Conservation (phyloP, 2,888 invertebrate species). For the Nyleta sp. region DNA sequence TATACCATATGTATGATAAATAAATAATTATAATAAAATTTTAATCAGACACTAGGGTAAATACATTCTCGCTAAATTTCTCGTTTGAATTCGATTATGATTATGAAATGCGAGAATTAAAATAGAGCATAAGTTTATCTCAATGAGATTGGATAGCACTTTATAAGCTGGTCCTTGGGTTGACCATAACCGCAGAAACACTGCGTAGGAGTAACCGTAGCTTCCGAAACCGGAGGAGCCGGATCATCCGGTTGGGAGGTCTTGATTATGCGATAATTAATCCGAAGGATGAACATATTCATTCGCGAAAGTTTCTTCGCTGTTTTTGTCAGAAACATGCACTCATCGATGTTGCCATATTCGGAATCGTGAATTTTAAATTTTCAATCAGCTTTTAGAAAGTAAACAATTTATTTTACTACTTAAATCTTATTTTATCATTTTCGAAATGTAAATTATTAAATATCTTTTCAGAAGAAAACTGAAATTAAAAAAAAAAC, state of each 20-base stretch:
- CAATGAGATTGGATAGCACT: neutral
- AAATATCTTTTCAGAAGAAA: too few species aligned
- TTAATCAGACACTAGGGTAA: too few species aligned
- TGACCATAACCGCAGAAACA: conserved; percentile 56
- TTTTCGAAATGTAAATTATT: too few species aligned
- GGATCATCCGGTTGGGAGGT: conserved; percentile 66
- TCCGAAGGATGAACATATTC: conserved; percentile 67
- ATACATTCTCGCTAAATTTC: too few species aligned
- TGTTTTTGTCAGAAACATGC: conserved; percentile 22
- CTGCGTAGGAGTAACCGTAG: conserved; percentile 59
- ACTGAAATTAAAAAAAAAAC: neutral
- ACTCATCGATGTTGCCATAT: conserved; percentile 8
- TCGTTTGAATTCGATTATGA: too few species aligned
- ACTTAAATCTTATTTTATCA: too few species aligned
- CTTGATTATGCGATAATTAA: conserved; percentile 73
- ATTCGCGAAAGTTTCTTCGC: conserved; percentile 58
- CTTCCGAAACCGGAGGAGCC: conserved; percentile 60
- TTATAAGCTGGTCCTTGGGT: conserved; percentile 46
- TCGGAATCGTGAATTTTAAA: too few species aligned
- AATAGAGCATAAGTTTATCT: neutral
- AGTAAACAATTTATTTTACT: too few species aligned
- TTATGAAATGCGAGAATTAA: too few species aligned
- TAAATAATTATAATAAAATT: too few species aligned
- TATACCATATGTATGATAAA: too few species aligned
- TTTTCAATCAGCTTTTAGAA: too few species aligned